Base-by-base conservation (phyloP, 2,888 invertebrate species). In the Ariolimax columbianus region DNA sequence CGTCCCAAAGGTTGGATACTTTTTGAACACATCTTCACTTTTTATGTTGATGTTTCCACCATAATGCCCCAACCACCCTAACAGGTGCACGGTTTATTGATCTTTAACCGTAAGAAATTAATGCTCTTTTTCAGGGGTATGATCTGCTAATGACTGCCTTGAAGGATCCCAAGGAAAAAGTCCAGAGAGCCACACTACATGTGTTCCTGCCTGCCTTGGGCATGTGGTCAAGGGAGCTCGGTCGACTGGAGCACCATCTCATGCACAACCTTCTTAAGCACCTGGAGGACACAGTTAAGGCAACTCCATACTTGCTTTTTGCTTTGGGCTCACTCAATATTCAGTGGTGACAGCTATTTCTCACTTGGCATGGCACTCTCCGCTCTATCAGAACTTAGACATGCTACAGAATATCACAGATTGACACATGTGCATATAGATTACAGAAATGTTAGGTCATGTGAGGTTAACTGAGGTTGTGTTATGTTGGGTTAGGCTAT, bases 121-220 rank as follows among this genome's bases (percentile, higher is more conserved):
- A 47, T 33, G 4, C 17, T 33, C 23, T 59, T 1, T 40, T 63
- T 87, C 89, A 94, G 94, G 93, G 91, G 36, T 91, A 89, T 87
- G 95, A 96, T 91, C 92, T 96, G 87, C 95, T 96, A 19, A 93
- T 96, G 85, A 95, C 94, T 30, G 95, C 95, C n/a, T 93, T 96
- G 72, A 94, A 95, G 84, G 96, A 96, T 90, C 89, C 94, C 2
- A 95, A 95, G 78, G 94, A 95, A 86, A 93, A 94, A 86, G 96
- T 96, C 11, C 94, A 95, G 23, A 94, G 95, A 82, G 93, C 95
- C 63, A 95, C 95, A 30, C 94, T 95, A 43, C 94, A 95, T 85
- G 93, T 95, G 72, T 94, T 96, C 80, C 94, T 96, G 88, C 96
- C 96, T 1, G 95, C 96, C 55, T 93, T 96, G 86, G 96, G 96